Percentiles rank a stretch among this genome's conserved stretches.
Conservation (phyloP, 53 echinoderm and acorn worm species). For the Arbacia lixula region DNA sequence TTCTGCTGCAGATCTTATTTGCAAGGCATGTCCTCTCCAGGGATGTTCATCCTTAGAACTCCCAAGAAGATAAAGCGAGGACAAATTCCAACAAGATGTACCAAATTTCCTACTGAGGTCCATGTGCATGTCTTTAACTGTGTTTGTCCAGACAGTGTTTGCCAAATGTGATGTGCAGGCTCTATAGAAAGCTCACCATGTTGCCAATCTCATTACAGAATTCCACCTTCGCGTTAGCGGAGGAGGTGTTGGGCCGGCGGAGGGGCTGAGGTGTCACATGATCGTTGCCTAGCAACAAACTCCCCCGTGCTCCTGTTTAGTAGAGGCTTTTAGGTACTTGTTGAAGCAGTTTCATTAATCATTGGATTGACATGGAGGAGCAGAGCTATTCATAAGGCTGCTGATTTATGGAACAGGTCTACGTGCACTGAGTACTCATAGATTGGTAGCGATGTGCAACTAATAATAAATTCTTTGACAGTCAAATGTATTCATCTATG, state of each 20-base stretch:
- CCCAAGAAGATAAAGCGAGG: neutral
- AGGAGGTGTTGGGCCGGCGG: too few relatives aligned
- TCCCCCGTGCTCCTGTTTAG: neutral
- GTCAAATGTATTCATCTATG: too few relatives aligned
- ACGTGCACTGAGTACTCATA: too few relatives aligned
- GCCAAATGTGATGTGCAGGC: too few relatives aligned
- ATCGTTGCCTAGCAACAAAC: slow-evolving; percentile 21
- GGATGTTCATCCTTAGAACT: slow-evolving; percentile 20
- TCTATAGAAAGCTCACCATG: neutral
- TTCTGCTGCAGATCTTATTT: neutral
- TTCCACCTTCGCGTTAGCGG: slow-evolving; percentile 1
- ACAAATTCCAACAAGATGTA: neutral
- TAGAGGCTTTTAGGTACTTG: neutral
- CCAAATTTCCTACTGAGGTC: neutral
- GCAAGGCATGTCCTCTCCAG: neutral
- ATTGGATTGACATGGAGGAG: neutral
- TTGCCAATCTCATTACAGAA: slow-evolving; percentile 16
- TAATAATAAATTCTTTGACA: too few relatives aligned
- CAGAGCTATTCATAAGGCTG: neutral
- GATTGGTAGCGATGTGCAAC: too few relatives aligned
- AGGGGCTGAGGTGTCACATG: slow-evolving; percentile 1
- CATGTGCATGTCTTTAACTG: slow-evolving; percentile 6
- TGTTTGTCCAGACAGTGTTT: neutral
- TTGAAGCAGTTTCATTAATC: slow-evolving; percentile 9
- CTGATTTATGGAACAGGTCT: slow-evolving; percentile 3